phyloP scores from a whole-genome alignment of 2,113 vertebrate species.

The Orthochromis indermauri region DNA sequence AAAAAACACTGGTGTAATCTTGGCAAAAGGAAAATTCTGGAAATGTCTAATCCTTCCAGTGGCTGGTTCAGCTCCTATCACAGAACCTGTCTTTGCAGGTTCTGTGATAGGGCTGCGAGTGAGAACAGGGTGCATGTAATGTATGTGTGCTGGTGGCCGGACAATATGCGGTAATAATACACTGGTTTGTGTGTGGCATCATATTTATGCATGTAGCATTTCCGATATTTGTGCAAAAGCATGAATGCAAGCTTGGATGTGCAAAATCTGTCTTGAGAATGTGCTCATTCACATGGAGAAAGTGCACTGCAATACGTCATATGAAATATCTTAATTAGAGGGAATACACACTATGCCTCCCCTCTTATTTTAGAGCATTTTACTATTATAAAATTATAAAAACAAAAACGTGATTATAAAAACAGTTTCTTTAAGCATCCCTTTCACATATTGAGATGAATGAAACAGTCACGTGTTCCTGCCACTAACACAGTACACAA shows the following conservation, averaged over 20 bases:
- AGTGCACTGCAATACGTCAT: neutral
- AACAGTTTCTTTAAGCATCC: neutral
- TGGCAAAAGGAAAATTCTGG: neutral
- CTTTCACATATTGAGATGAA: neutral
- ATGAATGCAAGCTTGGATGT: neutral
- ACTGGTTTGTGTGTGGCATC: neutral
- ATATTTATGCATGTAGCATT: neutral
- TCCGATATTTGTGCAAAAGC: neutral
- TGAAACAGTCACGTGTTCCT: neutral
- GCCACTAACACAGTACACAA: neutral
- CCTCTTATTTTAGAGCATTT: neutral
- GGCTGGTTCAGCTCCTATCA: neutral
- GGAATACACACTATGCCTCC: neutral
- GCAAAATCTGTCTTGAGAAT: neutral
- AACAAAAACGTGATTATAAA: neutral
- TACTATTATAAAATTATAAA: neutral
- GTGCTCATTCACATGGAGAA: neutral
- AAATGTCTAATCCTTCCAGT: neutral
- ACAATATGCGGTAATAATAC: neutral
- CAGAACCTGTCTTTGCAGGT: neutral
- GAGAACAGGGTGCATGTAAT: neutral
- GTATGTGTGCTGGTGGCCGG: neutral
- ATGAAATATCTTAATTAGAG: neutral
- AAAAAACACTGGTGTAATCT: neutral
- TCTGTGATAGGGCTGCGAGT: neutral